Base-by-base conservation (phyloP, 2,888 invertebrate species). In the Germaria angustata region DNA sequence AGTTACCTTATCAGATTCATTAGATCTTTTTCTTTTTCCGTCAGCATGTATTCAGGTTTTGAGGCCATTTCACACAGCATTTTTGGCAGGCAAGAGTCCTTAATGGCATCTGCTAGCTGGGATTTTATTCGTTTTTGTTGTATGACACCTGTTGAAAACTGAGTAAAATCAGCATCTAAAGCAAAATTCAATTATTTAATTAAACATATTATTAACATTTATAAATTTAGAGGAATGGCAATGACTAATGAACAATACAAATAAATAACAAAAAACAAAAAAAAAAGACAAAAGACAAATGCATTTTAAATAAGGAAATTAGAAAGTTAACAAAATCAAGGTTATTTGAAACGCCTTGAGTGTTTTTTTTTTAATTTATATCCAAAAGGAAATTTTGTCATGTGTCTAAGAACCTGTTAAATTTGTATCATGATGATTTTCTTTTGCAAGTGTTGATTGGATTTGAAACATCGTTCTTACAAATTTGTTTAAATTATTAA, bases 41-140 rank as follows among this genome's bases (percentile, higher is more conserved):
- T 89, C 4, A 91, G 85, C 59, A 87, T 85, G 82, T 91, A 89
- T 17, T 90, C 89, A 13, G 90, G 90, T 59, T 91, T 90, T 3
- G 91, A 88, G 2, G 91, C 91, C 88, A 91, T 88, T 85, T 91
- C 91, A 76, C 91, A 91, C 0, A 91, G 85, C 90, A 91, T 89
- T 86, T 91, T 91, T 7, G 91, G 91, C 75, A 91, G 83, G 76
- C 91, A 91, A 2, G 91, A 89, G 57, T 91, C 91, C 77, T 90
- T 87, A 44, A 91, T 90, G 79, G 91, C 88, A 81, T 90, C 90
- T 39, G 90, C 87, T 5, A 91, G 81, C 80, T 90, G 89, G 0
- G 87, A 85, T 79, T 90, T 90, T 1, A 86, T 85, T 53, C 86
- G 85, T 68, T 85, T 86, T 51, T 87, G 84, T 28, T 87, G 86